Base-by-base conservation (phyloP, 2,888 invertebrate species). In the Dinocampus coccinellae region DNA sequence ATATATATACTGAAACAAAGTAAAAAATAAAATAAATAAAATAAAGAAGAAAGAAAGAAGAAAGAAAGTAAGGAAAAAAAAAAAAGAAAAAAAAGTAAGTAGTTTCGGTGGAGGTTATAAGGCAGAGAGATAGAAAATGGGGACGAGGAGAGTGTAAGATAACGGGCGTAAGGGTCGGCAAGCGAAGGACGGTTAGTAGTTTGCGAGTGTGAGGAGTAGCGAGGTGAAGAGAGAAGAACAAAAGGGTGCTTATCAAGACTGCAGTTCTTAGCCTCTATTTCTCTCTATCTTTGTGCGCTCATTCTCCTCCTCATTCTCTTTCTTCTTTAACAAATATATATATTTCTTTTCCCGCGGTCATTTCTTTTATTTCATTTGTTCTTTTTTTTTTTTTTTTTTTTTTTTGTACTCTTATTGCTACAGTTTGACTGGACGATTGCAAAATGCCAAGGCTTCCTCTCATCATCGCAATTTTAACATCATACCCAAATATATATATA, bases 181-280 rank as follows among this genome's bases (percentile, higher is more conserved):
- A 72, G 62, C 72, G 64, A 76, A 22, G 70, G 75, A 74, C 73
- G 74, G 73, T 73, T 71, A 73, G 70, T 36, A 42, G 36, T 72
- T 65, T 29, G 63, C 57, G 47, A 69, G 67, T 76, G 53, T 68
- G 36, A 36, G 34, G 61, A 16, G 76, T 79, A 77, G 76, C 77
- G 75, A 73, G 76, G 34, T 26, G 52, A 61, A 69, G 36, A 34
- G 55, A 42, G 34, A 63, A 83, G 81, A 80, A 83, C 83, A 82
- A 85, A n/a, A 84, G 79, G 81, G 80, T 79, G 81, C 83, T 82
- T 84, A 84, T 84, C 83, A 83, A 83, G 81, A 80, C 79, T 81
- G 81, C 80, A 81, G 80, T 82, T 82, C 81, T 84, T 83, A 81
- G 75, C 73, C 70, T 73, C 75, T 58, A 16, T 47, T 62, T 69